Percentiles rank a stretch among this genome's conserved stretches.
Evolutionary conservation across 2,888 invertebrate species (phyloP).

Genomic region (Caenorhabditis imperialis): DNA sequence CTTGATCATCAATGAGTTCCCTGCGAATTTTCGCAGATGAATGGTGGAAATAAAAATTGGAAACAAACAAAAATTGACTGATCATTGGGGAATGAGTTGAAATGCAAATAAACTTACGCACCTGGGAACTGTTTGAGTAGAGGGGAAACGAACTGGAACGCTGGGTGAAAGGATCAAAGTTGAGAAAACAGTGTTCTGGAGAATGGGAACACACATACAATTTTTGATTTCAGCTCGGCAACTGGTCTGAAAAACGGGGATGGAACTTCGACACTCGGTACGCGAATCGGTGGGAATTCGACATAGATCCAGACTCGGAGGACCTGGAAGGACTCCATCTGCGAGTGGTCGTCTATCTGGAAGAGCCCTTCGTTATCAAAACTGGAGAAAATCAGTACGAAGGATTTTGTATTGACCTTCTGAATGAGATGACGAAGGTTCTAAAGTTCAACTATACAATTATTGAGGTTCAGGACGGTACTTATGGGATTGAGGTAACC

Average conservation of each 20-base stretch:
- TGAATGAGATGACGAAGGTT: constrained; percentile 85
- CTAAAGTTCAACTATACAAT: constrained; percentile 90
- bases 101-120: constrained; percentile 42
- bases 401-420: constrained; percentile 91
- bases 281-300: constrained; percentile 71
- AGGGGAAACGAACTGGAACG: constrained; percentile 28
- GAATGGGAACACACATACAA: neutral
- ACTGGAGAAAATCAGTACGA: constrained; percentile 83
- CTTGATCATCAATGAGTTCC: constrained; percentile 22
- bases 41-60: constrained; percentile 29
- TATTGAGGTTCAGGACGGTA: constrained; percentile 85
- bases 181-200: neutral
- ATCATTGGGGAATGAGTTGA: constrained; percentile 43
- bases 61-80: constrained; percentile 31
- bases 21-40: constrained; percentile 2
- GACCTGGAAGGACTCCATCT: constrained; percentile 71
- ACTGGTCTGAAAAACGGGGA: constrained; percentile 68
- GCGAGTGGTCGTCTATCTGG: constrained; percentile 74
- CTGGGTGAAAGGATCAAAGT: too few species aligned
- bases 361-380: constrained; percentile 72
- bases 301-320: constrained; percentile 68
- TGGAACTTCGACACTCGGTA: constrained; percentile 73
- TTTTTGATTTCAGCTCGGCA: constrained; percentile 69
- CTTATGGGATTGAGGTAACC: constrained; percentile 83
- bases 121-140: constrained; percentile 10